A percentile compares a stretch with the other conserved stretches of the same genome.
Evolutionary conservation across 1,140 invertebrate genomes (phyloP).

Genomic region (Platyscapa corneri): DNA sequence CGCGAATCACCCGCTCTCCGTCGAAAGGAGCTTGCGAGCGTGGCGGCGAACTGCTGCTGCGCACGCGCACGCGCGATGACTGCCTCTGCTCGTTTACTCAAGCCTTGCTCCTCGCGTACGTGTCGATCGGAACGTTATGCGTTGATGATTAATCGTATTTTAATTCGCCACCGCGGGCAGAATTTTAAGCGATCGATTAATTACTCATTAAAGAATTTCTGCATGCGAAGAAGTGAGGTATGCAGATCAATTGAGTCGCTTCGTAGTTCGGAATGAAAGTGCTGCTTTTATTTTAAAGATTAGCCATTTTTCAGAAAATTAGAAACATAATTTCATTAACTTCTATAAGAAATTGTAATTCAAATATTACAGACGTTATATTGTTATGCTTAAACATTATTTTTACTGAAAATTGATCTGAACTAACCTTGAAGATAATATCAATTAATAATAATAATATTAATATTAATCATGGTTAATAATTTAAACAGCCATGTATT

Average conservation of each 20-base stretch:
- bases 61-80: not conserved
- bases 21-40: constrained; percentile 29
- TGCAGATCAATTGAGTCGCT: not conserved
- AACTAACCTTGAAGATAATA: too few species aligned
- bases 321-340: too few species aligned
- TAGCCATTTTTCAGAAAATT: too few species aligned
- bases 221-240: not conserved
- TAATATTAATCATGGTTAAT: too few species aligned
- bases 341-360: too few species aligned
- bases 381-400: too few species aligned
- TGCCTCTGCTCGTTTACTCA: not conserved
- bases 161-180: constrained; percentile 23
- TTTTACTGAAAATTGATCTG: too few species aligned
- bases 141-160: constrained; percentile 46
- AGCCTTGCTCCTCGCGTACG: constrained; percentile 27
- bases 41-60: not conserved
- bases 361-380: too few species aligned
- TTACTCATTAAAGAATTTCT: constrained; percentile 9
- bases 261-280: not conserved
- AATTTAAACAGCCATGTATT: too few species aligned
- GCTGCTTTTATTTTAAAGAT: too few species aligned
- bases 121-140: constrained; percentile 11
- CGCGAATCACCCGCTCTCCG: constrained; percentile 22
- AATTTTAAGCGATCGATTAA: constrained; percentile 26
- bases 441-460: too few species aligned